Evolutionary conservation across 2,888 invertebrate genomes (phyloP).

Genomic region (Mongoloraphidia duomilia): DNA sequence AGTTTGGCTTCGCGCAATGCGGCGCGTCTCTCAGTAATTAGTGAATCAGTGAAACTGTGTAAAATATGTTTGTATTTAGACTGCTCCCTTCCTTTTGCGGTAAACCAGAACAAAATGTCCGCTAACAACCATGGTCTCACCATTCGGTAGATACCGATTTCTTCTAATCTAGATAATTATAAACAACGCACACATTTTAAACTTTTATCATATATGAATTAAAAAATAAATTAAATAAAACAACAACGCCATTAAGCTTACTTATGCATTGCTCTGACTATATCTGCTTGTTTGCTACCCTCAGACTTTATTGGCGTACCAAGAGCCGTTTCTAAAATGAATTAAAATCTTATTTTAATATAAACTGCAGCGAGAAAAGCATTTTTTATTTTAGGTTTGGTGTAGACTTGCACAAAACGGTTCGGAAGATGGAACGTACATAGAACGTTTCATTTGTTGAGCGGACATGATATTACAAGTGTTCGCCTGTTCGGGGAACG

Average conservation of each 20-base stretch:
- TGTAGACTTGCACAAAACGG: constrained; percentile 5
- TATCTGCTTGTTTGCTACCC: constrained; percentile 19
- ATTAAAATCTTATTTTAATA: neutral
- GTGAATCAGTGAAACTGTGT: constrained; percentile 32
- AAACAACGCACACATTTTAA: constrained; percentile 1
- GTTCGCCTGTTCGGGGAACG: too few relatives aligned
- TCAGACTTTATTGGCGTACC: constrained; percentile 10
- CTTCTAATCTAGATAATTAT: constrained; percentile 12
- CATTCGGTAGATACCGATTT: constrained; percentile 13
- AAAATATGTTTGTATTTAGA: constrained; percentile 27
- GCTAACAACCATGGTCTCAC: constrained; percentile 30
- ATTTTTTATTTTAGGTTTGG: neutral
- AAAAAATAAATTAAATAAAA: neutral
- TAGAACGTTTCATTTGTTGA: too few relatives aligned
- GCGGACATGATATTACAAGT: too few relatives aligned
- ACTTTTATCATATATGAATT: neutral
- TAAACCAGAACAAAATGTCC: constrained; percentile 26
- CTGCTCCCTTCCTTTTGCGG: constrained; percentile 25
- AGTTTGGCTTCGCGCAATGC: neutral
- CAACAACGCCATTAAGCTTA: neutral
- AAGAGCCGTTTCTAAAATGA: constrained; percentile 11
- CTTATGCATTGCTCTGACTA: constrained; percentile 23
- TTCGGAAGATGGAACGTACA: too few relatives aligned
- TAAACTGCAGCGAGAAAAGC: too few relatives aligned
- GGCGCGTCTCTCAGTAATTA: constrained; percentile 12